Evolutionary conservation across 2,888 invertebrate genomes (phyloP), one percentile per base, ranked within the genome.

Genomic region (Antheraea assamensis): DNA sequence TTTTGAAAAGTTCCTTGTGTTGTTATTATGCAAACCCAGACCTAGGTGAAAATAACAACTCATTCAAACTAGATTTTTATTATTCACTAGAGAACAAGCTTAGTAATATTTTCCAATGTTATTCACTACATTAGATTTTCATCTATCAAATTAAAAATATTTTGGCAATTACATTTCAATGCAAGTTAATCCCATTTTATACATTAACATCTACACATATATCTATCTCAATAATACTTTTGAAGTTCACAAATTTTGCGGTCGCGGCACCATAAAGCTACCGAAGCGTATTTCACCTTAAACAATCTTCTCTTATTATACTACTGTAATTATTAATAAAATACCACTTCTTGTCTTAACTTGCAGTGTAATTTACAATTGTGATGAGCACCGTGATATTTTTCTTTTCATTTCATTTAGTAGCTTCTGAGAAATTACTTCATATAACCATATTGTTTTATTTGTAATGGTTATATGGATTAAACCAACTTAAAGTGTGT

Each of bases 401-500:
- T 52, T 58, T 58, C 58, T n/a, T n/a, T n/a, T 24, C 13, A 58
- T 10, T 58, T 24, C 21, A n/a, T 58, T 58, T 24, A 58, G 24
- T 58, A 13, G 0, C n/a, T 58, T 24, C 24, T 58, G 58, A 58
- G 58, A 3, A 58, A 58, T 30, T 27, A 17, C 30, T 30, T 64
- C 27, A 5, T 64, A 15, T 30, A 30, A 21, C 27, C 19, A 17
- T 64, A 30, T 61, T 30, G 27, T 15, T 30, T 64, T 64, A 64
- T 64, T 64, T 30, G 17, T 30, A 64, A 64, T 55, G 42, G 49
- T 31, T 72, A 66, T 58, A 73, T 58, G 61, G 47, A 73, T 84
- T 61, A 72, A 72, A 81, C 79, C 83, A 83, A 82, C 80, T 81
- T 79, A 84, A 86, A 85, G 83, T 85, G 85, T 81, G 82, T 84